These are phyloP conservation scores for Steinernema scapterisci DNA, from an alignment of 2,888 invertebrate genomes.

Conservation along the genomic window DNA sequence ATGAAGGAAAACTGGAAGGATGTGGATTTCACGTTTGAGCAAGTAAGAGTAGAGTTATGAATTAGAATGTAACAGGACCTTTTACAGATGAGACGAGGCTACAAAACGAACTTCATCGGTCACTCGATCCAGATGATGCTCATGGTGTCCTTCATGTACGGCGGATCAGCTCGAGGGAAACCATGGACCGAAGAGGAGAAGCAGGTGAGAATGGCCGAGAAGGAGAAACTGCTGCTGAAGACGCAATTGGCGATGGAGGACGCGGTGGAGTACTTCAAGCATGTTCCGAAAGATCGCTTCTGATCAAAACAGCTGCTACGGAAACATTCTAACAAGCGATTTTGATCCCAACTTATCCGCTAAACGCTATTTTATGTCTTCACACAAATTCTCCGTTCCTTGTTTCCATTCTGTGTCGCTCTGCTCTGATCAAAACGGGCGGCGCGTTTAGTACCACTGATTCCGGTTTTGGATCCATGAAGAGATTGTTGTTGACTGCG, in stretches of 20 bases:
- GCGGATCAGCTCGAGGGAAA: not conserved
- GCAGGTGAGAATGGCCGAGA: not conserved
- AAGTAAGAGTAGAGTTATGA: not conserved
- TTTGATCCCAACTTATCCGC: too few species aligned
- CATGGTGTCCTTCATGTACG: not conserved
- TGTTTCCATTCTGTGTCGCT: too few species aligned
- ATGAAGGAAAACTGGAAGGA: not conserved
- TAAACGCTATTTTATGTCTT: too few species aligned
- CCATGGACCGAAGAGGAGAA: not conserved
- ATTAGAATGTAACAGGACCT: not conserved
- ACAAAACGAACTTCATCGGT: not conserved
- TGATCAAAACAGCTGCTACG: too few species aligned
- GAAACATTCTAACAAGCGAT: not conserved
- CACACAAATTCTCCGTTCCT: too few species aligned
- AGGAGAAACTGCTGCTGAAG: conserved; percentile 10
- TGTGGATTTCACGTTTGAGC: conserved; percentile 6
- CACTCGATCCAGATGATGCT: not conserved
- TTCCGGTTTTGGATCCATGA: too few species aligned
- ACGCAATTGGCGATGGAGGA: not conserved
- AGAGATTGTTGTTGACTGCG: too few species aligned
- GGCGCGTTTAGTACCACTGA: too few species aligned
- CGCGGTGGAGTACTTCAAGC: not conserved
- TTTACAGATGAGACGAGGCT: conserved; percentile 16
- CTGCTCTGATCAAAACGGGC: too few species aligned
- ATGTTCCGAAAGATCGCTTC: not conserved